Conservation (phyloP, 2,888 invertebrate genomes). For the Bruchidius siliquastri region DNA sequence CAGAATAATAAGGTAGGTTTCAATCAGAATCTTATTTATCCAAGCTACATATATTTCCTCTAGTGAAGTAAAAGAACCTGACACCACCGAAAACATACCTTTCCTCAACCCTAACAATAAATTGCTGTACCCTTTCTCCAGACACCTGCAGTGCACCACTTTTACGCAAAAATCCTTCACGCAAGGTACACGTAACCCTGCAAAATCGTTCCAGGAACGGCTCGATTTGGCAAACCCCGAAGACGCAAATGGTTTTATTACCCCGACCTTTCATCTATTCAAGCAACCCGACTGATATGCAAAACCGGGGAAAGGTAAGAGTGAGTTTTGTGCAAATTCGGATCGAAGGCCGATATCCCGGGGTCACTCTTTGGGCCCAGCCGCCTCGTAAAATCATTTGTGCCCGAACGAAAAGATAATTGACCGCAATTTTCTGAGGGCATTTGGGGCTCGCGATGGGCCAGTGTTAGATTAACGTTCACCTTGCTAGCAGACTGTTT, state of each 20-base stretch:
- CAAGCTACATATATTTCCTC: too few relatives aligned
- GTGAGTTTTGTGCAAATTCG: constrained; percentile 30
- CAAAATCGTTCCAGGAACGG: not conserved
- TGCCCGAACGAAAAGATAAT: constrained; percentile 47
- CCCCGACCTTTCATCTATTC: not conserved
- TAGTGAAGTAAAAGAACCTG: too few relatives aligned
- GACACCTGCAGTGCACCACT: not conserved
- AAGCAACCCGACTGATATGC: constrained; percentile 10
- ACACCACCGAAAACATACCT: too few relatives aligned
- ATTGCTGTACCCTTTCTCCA: not conserved
- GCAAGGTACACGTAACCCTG: not conserved
- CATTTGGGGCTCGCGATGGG: constrained; percentile 37
- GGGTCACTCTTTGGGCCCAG: constrained; percentile 40
- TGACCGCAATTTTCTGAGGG: constrained; percentile 47
- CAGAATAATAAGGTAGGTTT: too few relatives aligned
- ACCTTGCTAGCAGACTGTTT: not conserved
- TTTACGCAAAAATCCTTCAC: not conserved
- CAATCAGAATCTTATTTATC: too few relatives aligned
- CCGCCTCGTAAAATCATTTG: constrained; percentile 48
- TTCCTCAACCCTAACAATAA: not conserved
- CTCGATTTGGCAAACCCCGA: not conserved
- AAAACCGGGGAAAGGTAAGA: constrained; percentile 18
- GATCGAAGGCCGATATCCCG: constrained; percentile 31
- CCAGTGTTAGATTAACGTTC: not conserved
- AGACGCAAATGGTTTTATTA: not conserved